phyloP scores from a whole-genome alignment of 2,113 vertebrate species.

The Myotis davidii region DNA sequence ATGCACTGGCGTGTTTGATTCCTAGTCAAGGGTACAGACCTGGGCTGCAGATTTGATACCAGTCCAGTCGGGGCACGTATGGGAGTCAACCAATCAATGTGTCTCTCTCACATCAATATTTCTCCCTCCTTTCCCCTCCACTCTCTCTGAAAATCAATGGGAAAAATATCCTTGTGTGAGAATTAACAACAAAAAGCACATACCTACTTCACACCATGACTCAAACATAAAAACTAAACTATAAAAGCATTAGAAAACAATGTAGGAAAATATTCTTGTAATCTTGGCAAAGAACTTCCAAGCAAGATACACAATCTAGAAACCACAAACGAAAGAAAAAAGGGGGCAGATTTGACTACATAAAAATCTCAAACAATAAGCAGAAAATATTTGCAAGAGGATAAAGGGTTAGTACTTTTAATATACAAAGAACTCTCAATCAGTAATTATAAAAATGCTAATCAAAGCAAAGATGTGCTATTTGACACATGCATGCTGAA shows the following conservation, averaged over 20 bases:
- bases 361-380: constrained; percentile 60
- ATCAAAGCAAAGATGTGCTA: background rate
- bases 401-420: constrained; percentile 27
- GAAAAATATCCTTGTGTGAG: too few relatives aligned
- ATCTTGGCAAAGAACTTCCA: background rate
- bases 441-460: constrained; percentile 5
- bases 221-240: constrained; percentile 49
- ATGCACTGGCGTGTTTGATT: too few relatives aligned
- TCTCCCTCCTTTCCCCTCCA: too few relatives aligned
- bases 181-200: background rate
- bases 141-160: too few relatives aligned
- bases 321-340: constrained; percentile 19
- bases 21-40: too few relatives aligned
- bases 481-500: background rate
- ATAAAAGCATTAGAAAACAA: background rate
- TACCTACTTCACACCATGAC: background rate
- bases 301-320: background rate
- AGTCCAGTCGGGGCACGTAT: too few relatives aligned
- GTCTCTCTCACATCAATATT: too few relatives aligned
- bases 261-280: background rate
- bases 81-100: too few relatives aligned
- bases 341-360: background rate
- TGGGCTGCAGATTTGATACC: too few relatives aligned
- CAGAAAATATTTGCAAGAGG: background rate
- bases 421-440: background rate